Evolutionary conservation across 2,797 vertebrate species (phyloP).

Genomic region (Sebastes glaucus): DNA sequence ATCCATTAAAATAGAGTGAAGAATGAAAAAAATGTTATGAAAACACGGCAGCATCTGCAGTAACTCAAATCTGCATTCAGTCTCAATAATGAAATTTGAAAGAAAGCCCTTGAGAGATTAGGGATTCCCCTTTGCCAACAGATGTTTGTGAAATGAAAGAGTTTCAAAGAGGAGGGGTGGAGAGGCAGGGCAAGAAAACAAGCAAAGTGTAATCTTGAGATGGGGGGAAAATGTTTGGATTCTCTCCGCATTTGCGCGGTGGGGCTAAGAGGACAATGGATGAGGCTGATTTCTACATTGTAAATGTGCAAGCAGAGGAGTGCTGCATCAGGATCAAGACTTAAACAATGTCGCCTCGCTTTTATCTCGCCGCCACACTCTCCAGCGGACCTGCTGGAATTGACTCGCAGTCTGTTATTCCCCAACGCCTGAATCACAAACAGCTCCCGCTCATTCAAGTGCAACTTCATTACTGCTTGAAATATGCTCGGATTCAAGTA

Average conservation of each 20-base stretch:
- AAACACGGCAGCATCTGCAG: conserved; percentile 58
- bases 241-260: conserved; percentile 41
- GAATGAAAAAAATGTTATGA: conserved; percentile 13
- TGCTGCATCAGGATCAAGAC: conserved; percentile 74
- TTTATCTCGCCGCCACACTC: conserved; percentile 80
- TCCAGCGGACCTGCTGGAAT: conserved; percentile 68
- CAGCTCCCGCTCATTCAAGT: conserved; percentile 65
- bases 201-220: conserved; percentile 75
- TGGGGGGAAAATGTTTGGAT: conserved; percentile 64
- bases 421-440: conserved; percentile 65
- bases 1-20: conserved; percentile 58
- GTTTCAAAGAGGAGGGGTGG: conserved; percentile 55
- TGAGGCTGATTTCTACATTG: conserved; percentile 69
- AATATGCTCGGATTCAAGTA: conserved; percentile 48
- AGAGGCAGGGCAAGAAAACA: conserved; percentile 55
- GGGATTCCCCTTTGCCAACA: conserved; percentile 77
- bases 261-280: conserved; percentile 59
- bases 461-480: conserved; percentile 63
- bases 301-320: conserved; percentile 65
- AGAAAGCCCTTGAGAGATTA: conserved; percentile 77
- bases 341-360: conserved; percentile 73
- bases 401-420: conserved; percentile 58
- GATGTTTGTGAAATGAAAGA: conserved; percentile 79
- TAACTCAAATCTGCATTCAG: conserved; percentile 72
- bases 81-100: conserved; percentile 76